Base-by-base conservation (phyloP, 2,113 vertebrate genomes). In the Mellivora capensis region DNA sequence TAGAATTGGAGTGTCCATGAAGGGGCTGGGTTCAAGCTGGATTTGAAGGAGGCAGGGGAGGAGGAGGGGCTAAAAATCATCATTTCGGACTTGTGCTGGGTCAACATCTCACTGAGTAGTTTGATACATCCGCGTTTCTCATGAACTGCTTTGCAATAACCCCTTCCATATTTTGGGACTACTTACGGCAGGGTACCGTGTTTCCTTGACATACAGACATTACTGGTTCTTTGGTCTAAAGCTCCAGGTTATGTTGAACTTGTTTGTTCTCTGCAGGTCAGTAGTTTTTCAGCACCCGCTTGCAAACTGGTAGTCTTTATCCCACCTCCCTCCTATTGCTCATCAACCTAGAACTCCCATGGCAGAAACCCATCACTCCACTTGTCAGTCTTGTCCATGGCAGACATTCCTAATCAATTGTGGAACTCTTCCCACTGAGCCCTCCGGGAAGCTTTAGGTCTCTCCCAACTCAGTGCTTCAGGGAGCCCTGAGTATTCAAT, bases 351-450 rank as follows among this genome's bases (percentile, higher is more conserved):
- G 42, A 90, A 64, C 52, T 80, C 84, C 27, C 17, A 17, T 64
- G 39, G 39, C 37, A 76, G 91, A 94, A 81, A 39, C 15, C 18
- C 86, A 37, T 27, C 42, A 20, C 31, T 93, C 25, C 44, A 54
- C 9, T 54, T 44, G 67, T 94, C 54, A 74, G 79, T 27, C 20
- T 31, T 25, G 69, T n/a, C 67, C 62, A 27, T 37, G 57, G 81
- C 49, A 98, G 87, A 92, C 69, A 94, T 72, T 90, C 27, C 77
- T 95, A 94, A 95, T 90, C 31, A 2, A 90, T 94, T 47, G 17
- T 27, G 39, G 71, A 93, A 31, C 25, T 84, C 62, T 95, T 69
- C 14, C 76, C 71, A 87, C 94, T 4, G 34, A 77, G 62, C 49
- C 34, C 34, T 18, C 4, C 1, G 4, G 47, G 49, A 72, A 59